phyloP scores from a whole-genome alignment of 1,140 invertebrate species.

The Trypoxylus dichotomus region DNA sequence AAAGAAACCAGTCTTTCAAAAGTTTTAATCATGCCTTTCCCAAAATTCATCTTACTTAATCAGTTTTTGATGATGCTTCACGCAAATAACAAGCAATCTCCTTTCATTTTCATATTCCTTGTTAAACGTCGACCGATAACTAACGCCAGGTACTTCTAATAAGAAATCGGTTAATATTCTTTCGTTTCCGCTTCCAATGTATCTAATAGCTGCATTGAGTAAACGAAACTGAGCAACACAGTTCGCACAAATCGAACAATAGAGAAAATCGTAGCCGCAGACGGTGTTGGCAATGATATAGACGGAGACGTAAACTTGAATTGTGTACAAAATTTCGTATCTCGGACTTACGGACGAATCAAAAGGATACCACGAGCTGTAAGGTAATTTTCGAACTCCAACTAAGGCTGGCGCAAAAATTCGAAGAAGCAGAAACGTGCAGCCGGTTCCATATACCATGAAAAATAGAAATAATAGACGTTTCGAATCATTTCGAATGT shows the following conservation, averaged over 20 bases:
- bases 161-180: constrained; percentile 1
- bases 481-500: constrained; percentile 15
- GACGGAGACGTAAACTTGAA: constrained; percentile 28
- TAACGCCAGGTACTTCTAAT: neutral
- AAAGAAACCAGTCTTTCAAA: neutral
- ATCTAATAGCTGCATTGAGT: constrained; percentile 9
- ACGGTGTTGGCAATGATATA: constrained; percentile 27
- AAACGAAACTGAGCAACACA: constrained; percentile 33
- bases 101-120: neutral
- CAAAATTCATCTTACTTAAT: neutral
- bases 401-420: constrained; percentile 26
- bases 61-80: constrained; percentile 31
- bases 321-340: constrained; percentile 31
- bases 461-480: constrained; percentile 27
- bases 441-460: neutral
- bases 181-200: constrained; percentile 27
- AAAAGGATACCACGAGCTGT: constrained; percentile 32
- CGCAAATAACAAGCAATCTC: constrained; percentile 25
- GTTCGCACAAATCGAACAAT: constrained; percentile 23
- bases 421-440: constrained; percentile 23
- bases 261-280: constrained; percentile 33
- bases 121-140: neutral
- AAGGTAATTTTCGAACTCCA: constrained; percentile 26
- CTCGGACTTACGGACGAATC: neutral
- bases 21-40: neutral